Percentiles rank a stretch among this genome's conserved stretches.
phyloP scores from a whole-genome alignment of 1,140 invertebrate species.

The Zaprionus ornatus region DNA sequence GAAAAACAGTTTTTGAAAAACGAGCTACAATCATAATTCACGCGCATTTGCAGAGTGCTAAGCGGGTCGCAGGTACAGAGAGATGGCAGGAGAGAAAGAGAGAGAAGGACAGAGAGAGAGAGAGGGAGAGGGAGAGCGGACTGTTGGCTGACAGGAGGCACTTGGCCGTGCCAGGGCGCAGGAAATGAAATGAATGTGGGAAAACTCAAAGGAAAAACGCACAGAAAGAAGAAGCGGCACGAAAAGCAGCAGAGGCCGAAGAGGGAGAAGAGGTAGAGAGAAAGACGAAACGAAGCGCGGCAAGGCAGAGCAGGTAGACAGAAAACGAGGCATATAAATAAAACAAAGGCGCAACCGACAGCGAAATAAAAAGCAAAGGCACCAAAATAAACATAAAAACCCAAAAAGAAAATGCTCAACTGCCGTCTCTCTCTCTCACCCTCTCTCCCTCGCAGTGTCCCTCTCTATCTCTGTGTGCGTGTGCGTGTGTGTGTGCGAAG shows the following conservation, averaged over 20 bases:
- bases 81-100: constrained; percentile 11
- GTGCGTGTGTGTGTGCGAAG: not conserved
- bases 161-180: constrained; percentile 41
- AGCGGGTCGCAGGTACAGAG: not conserved
- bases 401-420: constrained; percentile 20
- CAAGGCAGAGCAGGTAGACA: constrained; percentile 41
- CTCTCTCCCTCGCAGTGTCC: not conserved
- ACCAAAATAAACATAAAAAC: constrained; percentile 61
- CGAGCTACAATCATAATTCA: constrained; percentile 80
- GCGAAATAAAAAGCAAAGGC: constrained; percentile 58
- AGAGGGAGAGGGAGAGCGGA: not conserved
- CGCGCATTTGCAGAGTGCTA: constrained; percentile 47
- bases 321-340: constrained; percentile 60
- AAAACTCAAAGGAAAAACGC: constrained; percentile 70
- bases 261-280: constrained; percentile 4
- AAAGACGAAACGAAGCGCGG: too few species aligned
- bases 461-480: not conserved
- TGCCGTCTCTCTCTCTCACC: not conserved
- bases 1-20: constrained; percentile 51
- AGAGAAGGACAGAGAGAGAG: not conserved
- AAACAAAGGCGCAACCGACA: constrained; percentile 58
- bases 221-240: constrained; percentile 9
- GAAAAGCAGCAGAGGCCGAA: not conserved
- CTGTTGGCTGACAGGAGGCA: constrained; percentile 39
- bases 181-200: constrained; percentile 74